These are phyloP conservation scores for Microtus montanus DNA, from an alignment of 2,113 vertebrate species.

Conservation along the genomic window DNA sequence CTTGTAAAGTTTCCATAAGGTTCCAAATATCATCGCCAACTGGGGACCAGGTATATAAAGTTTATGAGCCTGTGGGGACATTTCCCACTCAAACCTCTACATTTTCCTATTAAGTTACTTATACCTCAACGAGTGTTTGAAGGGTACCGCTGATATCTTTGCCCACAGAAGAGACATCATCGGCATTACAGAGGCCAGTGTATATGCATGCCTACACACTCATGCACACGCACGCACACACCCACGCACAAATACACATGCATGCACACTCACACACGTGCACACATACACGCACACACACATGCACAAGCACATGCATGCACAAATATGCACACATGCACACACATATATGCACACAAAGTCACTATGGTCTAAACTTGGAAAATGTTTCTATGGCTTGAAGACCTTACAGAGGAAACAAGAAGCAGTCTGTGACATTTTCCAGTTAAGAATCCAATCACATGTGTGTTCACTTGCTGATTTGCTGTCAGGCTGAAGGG, in stretches of 20 bases:
- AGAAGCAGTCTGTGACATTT: neutral
- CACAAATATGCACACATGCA: no score
- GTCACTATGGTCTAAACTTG: neutral
- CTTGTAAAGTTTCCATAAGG: neutral
- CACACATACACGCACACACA: neutral
- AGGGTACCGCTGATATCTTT: neutral
- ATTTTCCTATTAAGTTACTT: neutral
- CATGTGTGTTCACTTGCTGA: neutral
- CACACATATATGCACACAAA: no score
- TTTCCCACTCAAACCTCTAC: neutral
- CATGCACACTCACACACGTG: neutral
- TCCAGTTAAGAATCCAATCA: neutral
- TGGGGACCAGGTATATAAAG: neutral
- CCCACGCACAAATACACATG: neutral
- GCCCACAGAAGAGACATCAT: neutral
- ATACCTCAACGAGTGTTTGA: neutral
- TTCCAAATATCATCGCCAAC: neutral
- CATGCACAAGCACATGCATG: neutral
- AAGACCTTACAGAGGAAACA: conserved; percentile 22
- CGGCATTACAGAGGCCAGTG: neutral
- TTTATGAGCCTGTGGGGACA: neutral
- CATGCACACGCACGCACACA: no score
- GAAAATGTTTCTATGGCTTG: neutral
- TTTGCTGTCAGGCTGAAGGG: neutral
- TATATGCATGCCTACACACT: neutral